Conservation (phyloP, 1,140 invertebrate genomes). For the Caenorhabditis briggsae region DNA sequence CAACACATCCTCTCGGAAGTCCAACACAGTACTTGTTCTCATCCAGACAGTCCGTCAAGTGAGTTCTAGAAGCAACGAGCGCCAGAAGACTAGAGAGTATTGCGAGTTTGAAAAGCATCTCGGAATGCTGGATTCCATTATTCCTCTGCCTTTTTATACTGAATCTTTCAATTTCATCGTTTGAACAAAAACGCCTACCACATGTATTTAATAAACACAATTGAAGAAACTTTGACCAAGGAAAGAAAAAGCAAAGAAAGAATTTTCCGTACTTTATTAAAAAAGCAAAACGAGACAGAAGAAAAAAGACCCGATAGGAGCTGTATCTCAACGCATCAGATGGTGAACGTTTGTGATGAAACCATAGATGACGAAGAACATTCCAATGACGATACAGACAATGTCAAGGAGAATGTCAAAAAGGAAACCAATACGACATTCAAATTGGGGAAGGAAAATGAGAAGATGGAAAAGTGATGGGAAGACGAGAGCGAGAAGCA, state of each 20-base stretch:
- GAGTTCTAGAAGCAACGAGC: slow-evolving; percentile 33
- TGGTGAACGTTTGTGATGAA: slow-evolving; percentile 70
- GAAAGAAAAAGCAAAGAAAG: background rate
- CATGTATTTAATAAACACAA: background rate
- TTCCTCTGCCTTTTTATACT: background rate
- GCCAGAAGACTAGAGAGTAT: slow-evolving; percentile 11
- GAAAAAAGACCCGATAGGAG: slow-evolving; percentile 12
- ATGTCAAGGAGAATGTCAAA: slow-evolving; percentile 59
- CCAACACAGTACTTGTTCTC: slow-evolving; percentile 36
- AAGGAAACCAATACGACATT: slow-evolving; percentile 25
- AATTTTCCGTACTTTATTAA: slow-evolving; percentile 12
- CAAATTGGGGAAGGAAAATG: slow-evolving; percentile 67
- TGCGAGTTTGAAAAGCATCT: slow-evolving; percentile 40
- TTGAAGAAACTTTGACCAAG: background rate
- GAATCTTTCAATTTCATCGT: background rate
- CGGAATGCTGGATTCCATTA: background rate
- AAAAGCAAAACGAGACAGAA: background rate
- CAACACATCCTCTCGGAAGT: slow-evolving; percentile 36
- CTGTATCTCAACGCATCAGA: slow-evolving; percentile 24
- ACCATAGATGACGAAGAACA: slow-evolving; percentile 75
- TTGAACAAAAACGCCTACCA: background rate
- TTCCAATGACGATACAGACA: slow-evolving; percentile 68
- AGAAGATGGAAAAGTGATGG: slow-evolving; percentile 70
- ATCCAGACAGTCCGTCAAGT: slow-evolving; percentile 28
- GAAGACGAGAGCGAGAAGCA: slow-evolving; percentile 74